A percentile compares a stretch with the other conserved stretches of the same genome.
phyloP scores from a whole-genome alignment of 2,797 vertebrate genomes.

The Acanthopagrus latus region DNA sequence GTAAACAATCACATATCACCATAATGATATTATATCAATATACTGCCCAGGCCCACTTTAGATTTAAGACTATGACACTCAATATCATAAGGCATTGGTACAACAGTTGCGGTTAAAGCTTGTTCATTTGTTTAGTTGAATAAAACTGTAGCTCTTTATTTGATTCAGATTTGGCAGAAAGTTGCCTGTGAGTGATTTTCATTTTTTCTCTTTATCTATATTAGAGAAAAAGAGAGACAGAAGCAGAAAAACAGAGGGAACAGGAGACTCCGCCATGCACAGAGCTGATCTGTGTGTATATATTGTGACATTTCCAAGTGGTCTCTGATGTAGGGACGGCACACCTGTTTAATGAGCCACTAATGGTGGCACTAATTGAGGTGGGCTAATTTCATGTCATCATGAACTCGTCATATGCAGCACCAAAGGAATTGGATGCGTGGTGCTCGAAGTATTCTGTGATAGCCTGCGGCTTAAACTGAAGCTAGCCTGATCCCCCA shows the following conservation, averaged over 20 bases:
- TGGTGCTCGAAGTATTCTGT: slow-evolving; percentile 36
- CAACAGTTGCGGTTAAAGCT: not conserved
- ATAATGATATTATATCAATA: not conserved
- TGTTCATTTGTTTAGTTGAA: not conserved
- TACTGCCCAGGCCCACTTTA: not conserved
- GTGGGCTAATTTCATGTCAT: slow-evolving; percentile 69
- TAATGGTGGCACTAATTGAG: slow-evolving; percentile 74
- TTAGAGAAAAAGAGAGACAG: slow-evolving; percentile 6
- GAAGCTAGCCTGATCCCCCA: not conserved
- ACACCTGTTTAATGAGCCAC: slow-evolving; percentile 77
- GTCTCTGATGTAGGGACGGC: slow-evolving; percentile 58
- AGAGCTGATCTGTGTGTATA: slow-evolving; percentile 49
- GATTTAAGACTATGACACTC: not conserved
- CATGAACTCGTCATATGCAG: slow-evolving; percentile 57
- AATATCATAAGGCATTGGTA: not conserved
- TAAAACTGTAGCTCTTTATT: not conserved
- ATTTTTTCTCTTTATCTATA: not conserved
- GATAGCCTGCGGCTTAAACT: slow-evolving; percentile 26
- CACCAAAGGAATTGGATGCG: slow-evolving; percentile 54
- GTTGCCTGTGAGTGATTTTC: too few relatives aligned
- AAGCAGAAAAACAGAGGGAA: not conserved
- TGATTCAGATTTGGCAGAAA: slow-evolving; percentile 2
- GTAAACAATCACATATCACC: too few relatives aligned
- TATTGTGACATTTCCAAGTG: slow-evolving; percentile 61
- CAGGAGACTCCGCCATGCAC: slow-evolving; percentile 8